phyloP scores from a whole-genome alignment of 2,888 invertebrate species.

The Lochmaea capreae region DNA sequence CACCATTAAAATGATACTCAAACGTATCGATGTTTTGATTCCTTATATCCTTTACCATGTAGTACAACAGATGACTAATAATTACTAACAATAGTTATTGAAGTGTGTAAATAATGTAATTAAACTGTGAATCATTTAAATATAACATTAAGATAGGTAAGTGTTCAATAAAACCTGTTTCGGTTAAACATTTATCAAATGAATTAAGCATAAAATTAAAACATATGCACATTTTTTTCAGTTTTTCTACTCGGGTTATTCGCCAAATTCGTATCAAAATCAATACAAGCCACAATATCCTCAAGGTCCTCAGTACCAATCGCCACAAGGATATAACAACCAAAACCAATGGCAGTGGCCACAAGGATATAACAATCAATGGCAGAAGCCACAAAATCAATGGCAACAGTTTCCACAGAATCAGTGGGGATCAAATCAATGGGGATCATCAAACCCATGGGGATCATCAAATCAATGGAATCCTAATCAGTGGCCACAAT shows the following conservation, averaged over 20 bases:
- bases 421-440: neutral
- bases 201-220: too few relatives aligned
- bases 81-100: neutral
- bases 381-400: slow-evolving; percentile 7
- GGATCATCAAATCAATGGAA: slow-evolving; percentile 21
- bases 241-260: neutral
- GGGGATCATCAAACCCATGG: slow-evolving; percentile 1
- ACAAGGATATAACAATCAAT: slow-evolving; percentile 3
- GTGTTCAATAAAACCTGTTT: neutral
- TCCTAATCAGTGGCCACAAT: slow-evolving; percentile 24
- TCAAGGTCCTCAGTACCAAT: neutral
- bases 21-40: neutral
- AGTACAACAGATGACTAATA: neutral
- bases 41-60: neutral
- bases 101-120: neutral
- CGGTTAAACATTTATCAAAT: too few relatives aligned
- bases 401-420: slow-evolving; percentile 1
- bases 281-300: slow-evolving; percentile 13
- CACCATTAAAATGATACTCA: neutral
- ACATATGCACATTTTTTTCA: neutral
- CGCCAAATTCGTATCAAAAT: neutral
- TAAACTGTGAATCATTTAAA: neutral
- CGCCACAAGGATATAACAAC: neutral
- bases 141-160: neutral
- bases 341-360: slow-evolving; percentile 3